phyloP scores from a whole-genome alignment of 2,888 invertebrate genomes.

The Brachyopa scutellaris region DNA sequence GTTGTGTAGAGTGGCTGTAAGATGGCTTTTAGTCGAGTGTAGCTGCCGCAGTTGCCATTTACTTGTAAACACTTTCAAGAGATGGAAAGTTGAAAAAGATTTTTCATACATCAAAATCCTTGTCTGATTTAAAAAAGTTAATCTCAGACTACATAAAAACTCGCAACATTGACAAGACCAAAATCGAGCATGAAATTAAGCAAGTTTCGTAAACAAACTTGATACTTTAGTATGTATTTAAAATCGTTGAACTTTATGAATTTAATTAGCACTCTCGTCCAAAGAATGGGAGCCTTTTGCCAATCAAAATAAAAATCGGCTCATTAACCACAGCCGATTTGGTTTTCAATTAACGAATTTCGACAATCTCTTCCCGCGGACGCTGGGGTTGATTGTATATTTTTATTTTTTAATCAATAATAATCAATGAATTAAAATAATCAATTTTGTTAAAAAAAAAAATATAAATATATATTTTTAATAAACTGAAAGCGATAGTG shows the following conservation, averaged over 20 bases:
- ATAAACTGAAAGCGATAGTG: constrained; percentile 60
- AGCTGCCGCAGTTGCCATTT: no score
- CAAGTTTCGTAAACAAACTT: no score
- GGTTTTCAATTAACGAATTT: constrained; percentile 64
- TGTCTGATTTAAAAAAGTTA: no score
- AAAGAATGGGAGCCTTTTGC: constrained; percentile 16
- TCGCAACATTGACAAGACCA: no score
- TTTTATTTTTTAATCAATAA: constrained; percentile 61
- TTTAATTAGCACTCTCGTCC: constrained; percentile 34
- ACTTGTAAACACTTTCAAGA: no score
- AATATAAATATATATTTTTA: constrained; percentile 29
- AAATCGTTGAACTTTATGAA: constrained; percentile 15
- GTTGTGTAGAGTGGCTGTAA: no score
- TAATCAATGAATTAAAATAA: constrained; percentile 64
- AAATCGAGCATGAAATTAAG: no score
- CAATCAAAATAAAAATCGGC: constrained; percentile 56
- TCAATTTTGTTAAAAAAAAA: constrained; percentile 38
- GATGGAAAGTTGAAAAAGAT: no score
- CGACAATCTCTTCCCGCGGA: constrained; percentile 42
- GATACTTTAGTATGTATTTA: no score
- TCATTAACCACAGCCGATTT: constrained; percentile 60
- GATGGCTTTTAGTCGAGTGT: no score
- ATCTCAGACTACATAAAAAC: no score
- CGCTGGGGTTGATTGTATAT: constrained; percentile 26
- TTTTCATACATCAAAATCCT: no score